Evolutionary conservation across 1,140 invertebrate genomes (phyloP).

Genomic region (Neodiprion fabricii): DNA sequence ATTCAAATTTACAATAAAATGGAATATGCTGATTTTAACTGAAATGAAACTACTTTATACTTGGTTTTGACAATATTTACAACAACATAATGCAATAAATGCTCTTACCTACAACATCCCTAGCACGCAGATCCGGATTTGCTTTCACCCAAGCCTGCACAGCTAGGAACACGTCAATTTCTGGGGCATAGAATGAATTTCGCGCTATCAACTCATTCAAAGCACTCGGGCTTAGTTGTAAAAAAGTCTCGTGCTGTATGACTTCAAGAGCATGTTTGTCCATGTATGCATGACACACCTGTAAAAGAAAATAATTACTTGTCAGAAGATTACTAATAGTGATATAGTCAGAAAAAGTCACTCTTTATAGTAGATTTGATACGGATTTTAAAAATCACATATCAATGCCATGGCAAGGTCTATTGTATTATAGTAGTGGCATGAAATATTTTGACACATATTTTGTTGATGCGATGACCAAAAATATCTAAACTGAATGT

Average conservation of each 20-base stretch:
- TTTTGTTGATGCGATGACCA: too few species aligned
- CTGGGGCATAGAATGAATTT: slow-evolving; percentile 95
- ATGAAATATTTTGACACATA: not conserved
- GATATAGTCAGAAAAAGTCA: slow-evolving; percentile 35
- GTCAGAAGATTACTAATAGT: too few species aligned
- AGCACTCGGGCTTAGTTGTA: slow-evolving; percentile 80
- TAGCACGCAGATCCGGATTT: slow-evolving; percentile 72
- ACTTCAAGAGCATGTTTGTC: slow-evolving; percentile 88
- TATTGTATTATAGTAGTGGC: slow-evolving; percentile 6
- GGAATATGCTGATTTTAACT: slow-evolving; percentile 17
- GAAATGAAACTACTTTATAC: slow-evolving; percentile 22
- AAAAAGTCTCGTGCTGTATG: slow-evolving; percentile 83
- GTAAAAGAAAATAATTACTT: slow-evolving; percentile 50
- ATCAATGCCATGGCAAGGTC: too few species aligned
- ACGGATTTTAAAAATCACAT: not conserved
- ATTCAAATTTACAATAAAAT: slow-evolving; percentile 10
- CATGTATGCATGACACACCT: slow-evolving; percentile 81
- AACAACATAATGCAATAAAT: not conserved
- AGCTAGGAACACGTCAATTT: slow-evolving; percentile 93
- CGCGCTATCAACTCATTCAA: slow-evolving; percentile 84
- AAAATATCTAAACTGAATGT: too few species aligned
- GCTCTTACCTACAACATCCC: slow-evolving; percentile 48
- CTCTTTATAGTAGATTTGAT: slow-evolving; percentile 65
- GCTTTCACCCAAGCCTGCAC: slow-evolving; percentile 85
- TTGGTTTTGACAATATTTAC: not conserved